Evolutionary conservation across 2,888 invertebrate genomes (phyloP).

Genomic region (Ceratothoa steindachneri): DNA sequence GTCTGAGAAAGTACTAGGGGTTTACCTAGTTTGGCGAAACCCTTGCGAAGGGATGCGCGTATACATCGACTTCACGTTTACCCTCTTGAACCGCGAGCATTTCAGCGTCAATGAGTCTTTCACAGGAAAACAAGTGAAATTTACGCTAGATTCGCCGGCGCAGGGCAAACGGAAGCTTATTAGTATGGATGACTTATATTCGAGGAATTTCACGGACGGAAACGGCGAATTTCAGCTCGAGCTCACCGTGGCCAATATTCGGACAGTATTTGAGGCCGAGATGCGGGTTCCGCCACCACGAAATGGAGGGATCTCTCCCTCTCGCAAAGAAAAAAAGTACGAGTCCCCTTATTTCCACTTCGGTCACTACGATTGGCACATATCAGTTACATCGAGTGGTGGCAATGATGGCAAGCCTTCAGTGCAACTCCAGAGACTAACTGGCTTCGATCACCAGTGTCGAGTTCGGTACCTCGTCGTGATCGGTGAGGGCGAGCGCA

Average conservation of each 20-base stretch:
- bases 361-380: constrained; percentile 77
- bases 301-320: constrained; percentile 48
- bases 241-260: constrained; percentile 69
- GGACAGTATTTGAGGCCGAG: constrained; percentile 70
- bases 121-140: constrained; percentile 68
- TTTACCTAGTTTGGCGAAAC: constrained; percentile 72
- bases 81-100: constrained; percentile 73
- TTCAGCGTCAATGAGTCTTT: constrained; percentile 77
- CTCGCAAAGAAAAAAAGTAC: constrained; percentile 24
- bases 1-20: constrained; percentile 70
- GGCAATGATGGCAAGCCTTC: constrained; percentile 53
- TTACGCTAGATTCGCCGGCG: constrained; percentile 54
- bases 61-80: constrained; percentile 75
- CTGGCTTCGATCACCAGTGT: constrained; percentile 76
- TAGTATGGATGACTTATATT: constrained; percentile 65
- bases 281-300: constrained; percentile 60
- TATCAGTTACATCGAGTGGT: constrained; percentile 62
- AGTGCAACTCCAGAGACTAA: constrained; percentile 63
- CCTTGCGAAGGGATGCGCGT: constrained; percentile 71
- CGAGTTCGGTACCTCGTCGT: constrained; percentile 63
- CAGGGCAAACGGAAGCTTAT: constrained; percentile 71
- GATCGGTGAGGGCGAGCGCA: constrained; percentile 65
- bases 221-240: constrained; percentile 77
- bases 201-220: constrained; percentile 69
- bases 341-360: constrained; percentile 71